Evolutionary conservation across 2,888 invertebrate genomes (phyloP), one percentile per base, ranked within the genome.

Genomic region (Salticus scenicus): DNA sequence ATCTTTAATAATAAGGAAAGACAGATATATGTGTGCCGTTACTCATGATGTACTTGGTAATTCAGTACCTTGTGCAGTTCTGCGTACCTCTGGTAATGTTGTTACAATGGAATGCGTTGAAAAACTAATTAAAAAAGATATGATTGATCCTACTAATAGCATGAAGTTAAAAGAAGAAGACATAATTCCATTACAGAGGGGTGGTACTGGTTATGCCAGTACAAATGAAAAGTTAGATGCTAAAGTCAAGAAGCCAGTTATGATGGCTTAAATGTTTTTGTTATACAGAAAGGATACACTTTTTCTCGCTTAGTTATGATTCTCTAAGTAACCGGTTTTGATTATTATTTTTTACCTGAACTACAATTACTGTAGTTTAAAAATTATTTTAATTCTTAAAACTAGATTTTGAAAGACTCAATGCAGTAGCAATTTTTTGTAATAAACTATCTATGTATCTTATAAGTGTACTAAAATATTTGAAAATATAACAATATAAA

Each of bases 31-130:
- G 95, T 99, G 99, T 91, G 97, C 99, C 0, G 95, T 99, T 0
- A 99, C 99, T 0, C 96, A 97, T 91, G 99, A 99, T 91, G 94
- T 98, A 87, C 92, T 99, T 42, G 95, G 96, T 88, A 98, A 98
- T 92, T 96, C 98, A 8, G 95, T 98, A 1, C 97, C 98, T 0
- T 97, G 97, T 92, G 98, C 97, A 86, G 96, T 99, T 37, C 93
- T 99, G 76, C 95, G 93, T 92, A 94, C 97, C 82, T 96, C 96
- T 0, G 98, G 99, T 1, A 94, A 96, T 92, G 97, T 99, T 7
- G 95, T 99, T 1, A 98, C 98, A 0, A 93, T 97, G 94, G 98
- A 98, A 91, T 98, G 98, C 92, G 94, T 98, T 4, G 98, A 99
- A 90, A 98, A 97, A 90, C 93, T 99, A 20, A 97, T 99, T 76